phyloP scores from a whole-genome alignment of 1,140 invertebrate genomes.

The Aporrectodea caliginosa region DNA sequence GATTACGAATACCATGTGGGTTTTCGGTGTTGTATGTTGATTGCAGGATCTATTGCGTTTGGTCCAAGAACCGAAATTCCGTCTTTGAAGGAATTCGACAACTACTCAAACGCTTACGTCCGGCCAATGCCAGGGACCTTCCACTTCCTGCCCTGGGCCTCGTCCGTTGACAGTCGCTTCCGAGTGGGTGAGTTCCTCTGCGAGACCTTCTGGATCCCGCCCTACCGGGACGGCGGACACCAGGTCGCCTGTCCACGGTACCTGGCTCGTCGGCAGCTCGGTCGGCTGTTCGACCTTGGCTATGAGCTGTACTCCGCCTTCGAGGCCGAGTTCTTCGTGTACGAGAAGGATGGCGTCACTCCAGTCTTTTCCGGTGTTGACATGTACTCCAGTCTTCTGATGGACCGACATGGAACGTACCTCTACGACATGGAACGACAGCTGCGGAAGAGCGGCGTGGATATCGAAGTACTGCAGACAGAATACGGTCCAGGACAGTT shows the following conservation, averaged over 20 bases:
- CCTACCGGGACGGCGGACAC: not conserved
- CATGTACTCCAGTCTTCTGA: not conserved
- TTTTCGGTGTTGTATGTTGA: not conserved
- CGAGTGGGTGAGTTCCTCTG: constrained; percentile 12
- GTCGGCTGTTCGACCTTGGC: constrained; percentile 19
- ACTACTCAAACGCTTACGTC: not conserved
- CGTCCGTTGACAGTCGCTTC: too few relatives aligned
- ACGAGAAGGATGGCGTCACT: not conserved
- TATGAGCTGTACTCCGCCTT: constrained; percentile 26
- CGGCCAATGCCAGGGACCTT: not conserved
- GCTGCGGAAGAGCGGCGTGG: constrained; percentile 21
- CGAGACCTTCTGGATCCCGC: constrained; percentile 1
- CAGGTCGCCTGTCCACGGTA: constrained; percentile 17
- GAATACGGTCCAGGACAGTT: constrained; percentile 31
- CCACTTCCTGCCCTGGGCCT: constrained; percentile 2
- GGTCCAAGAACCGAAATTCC: not conserved
- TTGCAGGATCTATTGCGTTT: constrained; percentile 1
- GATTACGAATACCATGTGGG: too few relatives aligned
- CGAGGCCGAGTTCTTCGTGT: constrained; percentile 28
- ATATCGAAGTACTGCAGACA: constrained; percentile 16
- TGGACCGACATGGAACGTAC: constrained; percentile 12
- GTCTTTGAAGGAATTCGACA: not conserved
- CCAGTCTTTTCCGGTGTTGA: constrained; percentile 1
- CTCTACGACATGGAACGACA: constrained; percentile 20
- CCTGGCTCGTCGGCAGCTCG: constrained; percentile 23